These are phyloP conservation scores for Balaenoptera acutorostrata DNA, from an alignment of 2,113 vertebrate genomes.

Conservation along the genomic window DNA sequence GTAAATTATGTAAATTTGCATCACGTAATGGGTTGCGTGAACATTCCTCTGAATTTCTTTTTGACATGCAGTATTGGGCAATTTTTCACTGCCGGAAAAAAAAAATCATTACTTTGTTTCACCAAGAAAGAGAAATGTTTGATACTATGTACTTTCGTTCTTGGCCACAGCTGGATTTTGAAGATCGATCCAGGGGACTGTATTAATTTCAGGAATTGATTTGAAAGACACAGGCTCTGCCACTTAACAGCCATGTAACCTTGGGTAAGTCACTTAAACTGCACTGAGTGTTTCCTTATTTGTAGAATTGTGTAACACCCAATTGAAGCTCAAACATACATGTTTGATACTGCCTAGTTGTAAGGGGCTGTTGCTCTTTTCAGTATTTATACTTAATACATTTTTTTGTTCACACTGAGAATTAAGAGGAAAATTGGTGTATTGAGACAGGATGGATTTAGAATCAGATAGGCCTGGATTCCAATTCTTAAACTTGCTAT, in stretches of 20 bases:
- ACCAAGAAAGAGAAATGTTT: constrained; percentile 40
- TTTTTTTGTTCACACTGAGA: neutral
- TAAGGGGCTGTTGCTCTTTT: neutral
- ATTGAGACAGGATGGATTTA: neutral
- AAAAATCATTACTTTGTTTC: neutral
- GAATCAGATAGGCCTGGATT: neutral
- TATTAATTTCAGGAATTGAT: constrained; percentile 58
- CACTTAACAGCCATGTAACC: constrained; percentile 56
- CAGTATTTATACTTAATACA: too few relatives aligned
- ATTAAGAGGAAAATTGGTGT: neutral
- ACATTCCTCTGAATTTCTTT: constrained; percentile 6
- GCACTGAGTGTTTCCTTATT: neutral
- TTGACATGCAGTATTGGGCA: neutral
- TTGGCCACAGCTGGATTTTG: constrained; percentile 56
- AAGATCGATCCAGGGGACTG: constrained; percentile 51
- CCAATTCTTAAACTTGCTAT: neutral
- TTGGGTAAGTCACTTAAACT: constrained; percentile 49
- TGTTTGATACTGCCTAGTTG: neutral
- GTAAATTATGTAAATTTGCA: constrained; percentile 7
- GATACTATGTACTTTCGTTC: constrained; percentile 44
- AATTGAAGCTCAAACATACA: neutral
- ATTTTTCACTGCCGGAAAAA: neutral
- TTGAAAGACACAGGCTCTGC: constrained; percentile 57
- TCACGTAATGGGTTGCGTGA: neutral
- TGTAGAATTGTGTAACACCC: neutral